Percentiles rank a stretch among this genome's conserved stretches.
Conservation (phyloP, 2,888 invertebrate genomes). For the Lingula anatina region DNA sequence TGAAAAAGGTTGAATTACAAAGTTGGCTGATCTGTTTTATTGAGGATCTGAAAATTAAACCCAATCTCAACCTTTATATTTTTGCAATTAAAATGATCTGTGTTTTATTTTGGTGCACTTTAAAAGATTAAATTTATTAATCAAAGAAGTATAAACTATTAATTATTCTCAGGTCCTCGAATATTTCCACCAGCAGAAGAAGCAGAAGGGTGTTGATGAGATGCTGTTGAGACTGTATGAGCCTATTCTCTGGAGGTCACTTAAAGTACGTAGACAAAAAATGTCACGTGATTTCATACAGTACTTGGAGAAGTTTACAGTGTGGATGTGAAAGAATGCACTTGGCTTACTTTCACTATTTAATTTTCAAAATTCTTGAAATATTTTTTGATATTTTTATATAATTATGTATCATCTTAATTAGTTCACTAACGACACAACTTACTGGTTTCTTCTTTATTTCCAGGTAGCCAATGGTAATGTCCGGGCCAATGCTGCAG, state of each 20-base stretch:
- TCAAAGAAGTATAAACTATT: not conserved
- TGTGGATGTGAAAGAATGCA: too few relatives aligned
- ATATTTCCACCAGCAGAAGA: constrained; percentile 38
- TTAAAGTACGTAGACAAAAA: constrained; percentile 22
- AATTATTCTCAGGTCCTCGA: constrained; percentile 22
- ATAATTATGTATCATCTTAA: too few relatives aligned
- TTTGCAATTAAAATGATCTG: not conserved
- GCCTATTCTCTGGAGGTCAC: constrained; percentile 45
- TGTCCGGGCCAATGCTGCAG: constrained; percentile 45
- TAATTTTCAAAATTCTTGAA: too few relatives aligned
- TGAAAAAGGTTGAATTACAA: too few relatives aligned
- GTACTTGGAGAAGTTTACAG: too few relatives aligned
- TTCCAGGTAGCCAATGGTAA: constrained; percentile 42
- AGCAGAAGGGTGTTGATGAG: constrained; percentile 32
- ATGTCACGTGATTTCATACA: not conserved
- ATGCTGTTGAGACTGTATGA: constrained; percentile 41
- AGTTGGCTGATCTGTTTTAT: too few relatives aligned
- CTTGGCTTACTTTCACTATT: too few relatives aligned
- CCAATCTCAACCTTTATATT: not conserved
- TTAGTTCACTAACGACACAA: too few relatives aligned
- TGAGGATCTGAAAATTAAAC: too few relatives aligned
- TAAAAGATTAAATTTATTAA: not conserved
- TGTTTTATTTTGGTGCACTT: not conserved
- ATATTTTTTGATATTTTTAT: too few relatives aligned
- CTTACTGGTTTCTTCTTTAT: constrained; percentile 2